phyloP scores from a whole-genome alignment of 2,113 vertebrate species.

The Aegotheles bennettii region DNA sequence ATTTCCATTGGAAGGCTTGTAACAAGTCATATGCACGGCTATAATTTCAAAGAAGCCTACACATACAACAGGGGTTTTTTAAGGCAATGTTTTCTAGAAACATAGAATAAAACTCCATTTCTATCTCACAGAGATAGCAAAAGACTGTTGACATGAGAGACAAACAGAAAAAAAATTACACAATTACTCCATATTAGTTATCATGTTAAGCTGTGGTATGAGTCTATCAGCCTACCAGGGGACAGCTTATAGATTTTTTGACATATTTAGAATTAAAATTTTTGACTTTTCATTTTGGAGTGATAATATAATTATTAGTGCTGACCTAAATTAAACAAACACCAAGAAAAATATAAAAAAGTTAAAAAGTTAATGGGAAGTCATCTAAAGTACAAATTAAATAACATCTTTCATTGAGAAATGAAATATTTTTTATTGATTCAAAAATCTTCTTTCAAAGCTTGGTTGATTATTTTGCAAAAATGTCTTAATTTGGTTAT shows the following conservation, averaged over 20 bases:
- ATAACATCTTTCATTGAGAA: neutral
- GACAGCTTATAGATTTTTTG: neutral
- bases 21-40: neutral
- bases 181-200: neutral
- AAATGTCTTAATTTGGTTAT: neutral
- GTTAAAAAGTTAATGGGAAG: neutral
- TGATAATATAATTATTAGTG: neutral
- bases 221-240: neutral
- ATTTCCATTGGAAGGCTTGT: neutral
- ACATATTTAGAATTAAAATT: neutral
- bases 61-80: neutral
- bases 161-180: neutral
- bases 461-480: neutral
- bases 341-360: neutral
- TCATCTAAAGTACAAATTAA: neutral
- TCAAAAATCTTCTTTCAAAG: neutral
- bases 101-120: neutral
- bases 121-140: neutral
- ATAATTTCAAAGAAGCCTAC: neutral
- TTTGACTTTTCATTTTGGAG: neutral
- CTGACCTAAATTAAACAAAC: neutral
- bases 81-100: neutral
- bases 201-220: neutral
- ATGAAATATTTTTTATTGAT: neutral
- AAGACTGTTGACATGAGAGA: neutral